Percentiles rank a stretch among this genome's conserved stretches.
phyloP scores from a whole-genome alignment of 1,140 invertebrate species.

The Drosophila navojoa region DNA sequence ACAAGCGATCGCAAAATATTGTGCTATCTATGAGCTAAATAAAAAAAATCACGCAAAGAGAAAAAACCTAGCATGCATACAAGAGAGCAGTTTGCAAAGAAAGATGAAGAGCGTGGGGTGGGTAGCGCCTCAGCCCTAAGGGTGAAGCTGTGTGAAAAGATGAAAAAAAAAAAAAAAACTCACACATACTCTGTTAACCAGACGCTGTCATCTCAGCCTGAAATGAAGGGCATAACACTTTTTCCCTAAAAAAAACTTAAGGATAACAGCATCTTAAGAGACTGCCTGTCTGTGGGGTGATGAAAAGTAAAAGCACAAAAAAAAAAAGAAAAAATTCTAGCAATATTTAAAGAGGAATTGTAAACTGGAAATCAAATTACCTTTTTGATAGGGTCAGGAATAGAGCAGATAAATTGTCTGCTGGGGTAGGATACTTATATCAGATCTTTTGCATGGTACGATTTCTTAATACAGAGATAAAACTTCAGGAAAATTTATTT shows the following conservation, averaged over 20 bases:
- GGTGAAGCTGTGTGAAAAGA: constrained; percentile 42
- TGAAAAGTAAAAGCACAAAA: constrained; percentile 21
- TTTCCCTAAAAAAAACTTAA: constrained; percentile 10
- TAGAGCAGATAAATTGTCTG: background rate
- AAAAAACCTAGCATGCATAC: constrained; percentile 35
- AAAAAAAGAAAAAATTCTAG: too few relatives aligned
- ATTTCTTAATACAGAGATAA: too few relatives aligned
- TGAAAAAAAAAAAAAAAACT: background rate
- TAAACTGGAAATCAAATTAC: constrained; percentile 36
- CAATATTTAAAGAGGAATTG: too few relatives aligned
- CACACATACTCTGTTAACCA: too few relatives aligned
- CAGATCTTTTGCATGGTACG: too few relatives aligned
- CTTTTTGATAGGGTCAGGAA: background rate
- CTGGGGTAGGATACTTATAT: too few relatives aligned
- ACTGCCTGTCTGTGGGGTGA: constrained; percentile 35
- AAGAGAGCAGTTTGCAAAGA: background rate
- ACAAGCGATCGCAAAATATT: constrained; percentile 40
- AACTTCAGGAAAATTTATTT: too few relatives aligned
- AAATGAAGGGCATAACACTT: constrained; percentile 8
- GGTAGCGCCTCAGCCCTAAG: constrained; percentile 19
- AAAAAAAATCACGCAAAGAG: constrained; percentile 42
- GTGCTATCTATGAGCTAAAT: constrained; percentile 38
- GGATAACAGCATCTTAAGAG: constrained; percentile 25
- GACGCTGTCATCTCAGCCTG: background rate
- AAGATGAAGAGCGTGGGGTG: constrained; percentile 12